Evolutionary conservation across 2,888 invertebrate genomes (phyloP).

Genomic region (Chorisops tibialis): DNA sequence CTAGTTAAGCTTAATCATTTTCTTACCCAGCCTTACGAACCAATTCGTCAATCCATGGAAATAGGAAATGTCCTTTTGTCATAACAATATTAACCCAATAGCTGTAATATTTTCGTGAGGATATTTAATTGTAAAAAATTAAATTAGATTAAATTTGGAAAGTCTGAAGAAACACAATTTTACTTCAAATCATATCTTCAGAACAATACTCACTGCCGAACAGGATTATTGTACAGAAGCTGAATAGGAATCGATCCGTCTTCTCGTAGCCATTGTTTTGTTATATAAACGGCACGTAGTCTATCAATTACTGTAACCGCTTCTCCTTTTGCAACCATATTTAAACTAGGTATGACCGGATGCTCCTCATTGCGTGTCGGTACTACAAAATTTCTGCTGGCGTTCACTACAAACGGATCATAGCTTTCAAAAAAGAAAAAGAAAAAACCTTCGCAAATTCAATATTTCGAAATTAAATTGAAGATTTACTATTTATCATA

Average conservation of each 20-base stretch:
- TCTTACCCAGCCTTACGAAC: slow-evolving; percentile 19
- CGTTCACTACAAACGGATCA: slow-evolving; percentile 11
- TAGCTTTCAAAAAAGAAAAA: slow-evolving; percentile 19
- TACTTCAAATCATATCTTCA: background rate
- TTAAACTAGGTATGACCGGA: slow-evolving; percentile 24
- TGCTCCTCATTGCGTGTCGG: slow-evolving; percentile 14
- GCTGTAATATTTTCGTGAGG: background rate
- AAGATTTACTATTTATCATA: slow-evolving; percentile 22
- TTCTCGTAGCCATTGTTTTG: slow-evolving; percentile 28
- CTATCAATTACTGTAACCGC: slow-evolving; percentile 26
- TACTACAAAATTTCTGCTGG: background rate
- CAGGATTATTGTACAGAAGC: background rate
- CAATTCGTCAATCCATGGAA: slow-evolving; percentile 15
- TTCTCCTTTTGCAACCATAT: slow-evolving; percentile 25
- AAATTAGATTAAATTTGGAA: background rate
- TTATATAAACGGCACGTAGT: slow-evolving; percentile 21
- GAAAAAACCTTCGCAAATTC: background rate
- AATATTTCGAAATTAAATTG: background rate
- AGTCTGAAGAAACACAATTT: background rate
- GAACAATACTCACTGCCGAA: slow-evolving; percentile 7
- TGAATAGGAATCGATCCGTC: slow-evolving; percentile 28
- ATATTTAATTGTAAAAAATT: background rate
- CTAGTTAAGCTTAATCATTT: background rate
- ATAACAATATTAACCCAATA: slow-evolving; percentile 27
- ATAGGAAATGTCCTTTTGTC: slow-evolving; percentile 25